These are phyloP conservation scores for Amphiduros pacificus DNA, from an alignment of 2,888 invertebrate genomes.

Conservation along the genomic window DNA sequence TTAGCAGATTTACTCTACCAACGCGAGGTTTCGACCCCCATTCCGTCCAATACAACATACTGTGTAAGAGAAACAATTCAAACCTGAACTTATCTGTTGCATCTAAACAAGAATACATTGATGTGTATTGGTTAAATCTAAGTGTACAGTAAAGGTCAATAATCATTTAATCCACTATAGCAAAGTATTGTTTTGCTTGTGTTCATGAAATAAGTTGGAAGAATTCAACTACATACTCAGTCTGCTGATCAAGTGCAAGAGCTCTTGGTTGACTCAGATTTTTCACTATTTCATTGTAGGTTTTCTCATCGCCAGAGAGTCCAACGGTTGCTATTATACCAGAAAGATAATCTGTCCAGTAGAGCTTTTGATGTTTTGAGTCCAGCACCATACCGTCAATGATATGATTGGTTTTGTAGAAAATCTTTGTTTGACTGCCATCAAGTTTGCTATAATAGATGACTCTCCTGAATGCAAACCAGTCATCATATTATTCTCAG, in stretches of 20 bases:
- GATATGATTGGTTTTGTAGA: conserved; percentile 6
- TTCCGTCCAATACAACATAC: background rate
- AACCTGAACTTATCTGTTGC: background rate
- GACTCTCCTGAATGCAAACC: background rate
- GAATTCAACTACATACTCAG: background rate
- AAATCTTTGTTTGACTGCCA: background rate
- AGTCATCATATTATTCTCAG: no score
- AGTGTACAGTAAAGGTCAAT: no score
- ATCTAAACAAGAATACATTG: background rate
- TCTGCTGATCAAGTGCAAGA: background rate
- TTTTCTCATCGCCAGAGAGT: no score
- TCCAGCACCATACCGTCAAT: conserved; percentile 17
- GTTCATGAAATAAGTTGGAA: no score
- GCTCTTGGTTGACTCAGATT: background rate
- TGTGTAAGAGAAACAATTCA: background rate
- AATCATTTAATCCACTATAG: no score
- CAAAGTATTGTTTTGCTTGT: no score
- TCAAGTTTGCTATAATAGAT: background rate
- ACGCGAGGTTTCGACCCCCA: background rate
- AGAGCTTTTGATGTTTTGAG: conserved; percentile 4
- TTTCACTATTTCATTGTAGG: no score
- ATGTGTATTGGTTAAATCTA: no score
- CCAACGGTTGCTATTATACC: no score
- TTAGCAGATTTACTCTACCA: background rate
- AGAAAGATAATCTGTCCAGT: conserved; percentile 19